Conservation (phyloP, 2,797 vertebrate genomes). For the Dromococcyx pavoninus region DNA sequence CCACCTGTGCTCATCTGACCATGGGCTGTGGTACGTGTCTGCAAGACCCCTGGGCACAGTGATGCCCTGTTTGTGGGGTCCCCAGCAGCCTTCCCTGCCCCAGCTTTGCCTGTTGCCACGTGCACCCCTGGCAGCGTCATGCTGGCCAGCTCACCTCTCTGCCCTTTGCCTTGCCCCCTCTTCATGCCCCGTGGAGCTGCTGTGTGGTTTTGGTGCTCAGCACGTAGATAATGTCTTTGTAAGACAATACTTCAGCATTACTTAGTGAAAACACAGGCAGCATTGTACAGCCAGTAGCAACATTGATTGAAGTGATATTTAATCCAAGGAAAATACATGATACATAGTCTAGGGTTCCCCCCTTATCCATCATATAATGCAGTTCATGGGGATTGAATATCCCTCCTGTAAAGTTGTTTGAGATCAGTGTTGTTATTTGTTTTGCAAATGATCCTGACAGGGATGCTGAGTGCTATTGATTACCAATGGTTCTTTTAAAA, state of each 20-base stretch:
- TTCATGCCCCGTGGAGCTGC: background rate
- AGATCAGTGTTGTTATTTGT: conserved; percentile 40
- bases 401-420: conserved; percentile 49
- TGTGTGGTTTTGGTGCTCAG: background rate
- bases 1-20: background rate
- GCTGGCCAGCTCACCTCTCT: fast-evolving
- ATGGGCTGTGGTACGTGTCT: fast-evolving
- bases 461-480: conserved; percentile 59
- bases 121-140: fast-evolving
- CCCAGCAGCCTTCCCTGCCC: background rate
- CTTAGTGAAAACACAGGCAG: background rate
- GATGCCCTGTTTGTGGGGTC: background rate
- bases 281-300: conserved; percentile 24
- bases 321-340: conserved; percentile 55
- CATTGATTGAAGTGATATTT: conserved; percentile 65
- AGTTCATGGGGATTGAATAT: conserved; percentile 60
- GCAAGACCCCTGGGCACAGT: fast-evolving
- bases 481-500: conserved; percentile 59
- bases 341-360: conserved; percentile 42
- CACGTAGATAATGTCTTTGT: background rate
- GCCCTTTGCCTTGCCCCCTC: background rate
- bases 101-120: fast-evolving
- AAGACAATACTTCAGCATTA: conserved; percentile 49
- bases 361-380: conserved; percentile 55
- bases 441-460: conserved; percentile 61